Conservation (phyloP, 64 coral and sea anemone species). For the Porites australiensis region DNA sequence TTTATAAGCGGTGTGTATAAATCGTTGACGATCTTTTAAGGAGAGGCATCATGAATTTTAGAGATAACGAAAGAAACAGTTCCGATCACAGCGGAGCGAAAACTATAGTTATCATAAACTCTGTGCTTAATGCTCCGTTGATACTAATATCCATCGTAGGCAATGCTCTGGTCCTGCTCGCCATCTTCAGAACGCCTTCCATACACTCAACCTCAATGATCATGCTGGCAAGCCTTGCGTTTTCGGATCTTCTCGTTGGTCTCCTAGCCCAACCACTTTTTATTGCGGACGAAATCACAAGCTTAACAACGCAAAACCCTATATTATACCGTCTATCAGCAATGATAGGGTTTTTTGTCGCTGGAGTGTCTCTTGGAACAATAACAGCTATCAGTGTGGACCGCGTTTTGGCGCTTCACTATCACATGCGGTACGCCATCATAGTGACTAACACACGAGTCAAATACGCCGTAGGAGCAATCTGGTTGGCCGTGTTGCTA, state of each 20-base stretch:
- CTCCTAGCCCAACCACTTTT: no score
- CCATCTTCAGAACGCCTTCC: neutral
- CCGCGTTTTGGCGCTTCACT: no score
- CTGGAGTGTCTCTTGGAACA: no score
- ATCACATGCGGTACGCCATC: no score
- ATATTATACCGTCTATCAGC: neutral
- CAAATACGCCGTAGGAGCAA: no score
- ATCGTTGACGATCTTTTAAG: no score
- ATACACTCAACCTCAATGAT: conserved; percentile 19
- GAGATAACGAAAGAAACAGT: neutral
- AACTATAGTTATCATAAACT: neutral
- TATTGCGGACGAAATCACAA: neutral
- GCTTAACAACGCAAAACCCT: neutral
- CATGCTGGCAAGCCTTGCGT: neutral
- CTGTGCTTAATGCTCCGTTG: neutral
- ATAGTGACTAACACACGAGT: no score
- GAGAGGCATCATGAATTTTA: neutral
- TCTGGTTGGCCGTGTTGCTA: no score
- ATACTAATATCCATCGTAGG: conserved; percentile 17
- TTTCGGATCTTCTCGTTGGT: no score
- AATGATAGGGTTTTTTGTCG: no score
- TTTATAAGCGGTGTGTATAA: no score
- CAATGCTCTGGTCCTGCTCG: neutral
- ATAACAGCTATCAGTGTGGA: no score
- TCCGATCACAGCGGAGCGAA: neutral